A percentile compares a stretch with the other conserved stretches of the same genome.
These are phyloP conservation scores for Adelognathus sp. DNA, from an alignment of 2,888 invertebrate species.

Conservation along the genomic window DNA sequence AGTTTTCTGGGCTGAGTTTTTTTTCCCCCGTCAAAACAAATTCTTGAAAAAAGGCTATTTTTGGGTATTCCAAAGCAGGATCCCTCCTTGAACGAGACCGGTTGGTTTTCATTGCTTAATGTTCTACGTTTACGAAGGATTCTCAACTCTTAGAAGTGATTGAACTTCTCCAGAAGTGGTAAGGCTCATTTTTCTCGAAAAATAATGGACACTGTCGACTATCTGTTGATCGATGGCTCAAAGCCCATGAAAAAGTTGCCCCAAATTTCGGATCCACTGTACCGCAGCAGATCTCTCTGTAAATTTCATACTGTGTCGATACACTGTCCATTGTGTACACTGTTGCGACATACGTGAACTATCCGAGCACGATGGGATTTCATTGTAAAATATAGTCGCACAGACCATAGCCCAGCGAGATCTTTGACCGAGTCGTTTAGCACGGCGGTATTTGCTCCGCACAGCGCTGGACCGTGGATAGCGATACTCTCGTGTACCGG, in stretches of 20 bases:
- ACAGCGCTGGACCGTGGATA: background rate
- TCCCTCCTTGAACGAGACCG: background rate
- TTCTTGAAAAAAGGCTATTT: too few relatives aligned
- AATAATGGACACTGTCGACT: background rate
- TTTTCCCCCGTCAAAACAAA: too few relatives aligned
- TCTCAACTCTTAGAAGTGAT: too few relatives aligned
- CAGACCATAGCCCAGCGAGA: background rate
- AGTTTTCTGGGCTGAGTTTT: too few relatives aligned
- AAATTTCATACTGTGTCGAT: background rate
- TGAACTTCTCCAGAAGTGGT: too few relatives aligned
- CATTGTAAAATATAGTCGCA: slow-evolving; percentile 32
- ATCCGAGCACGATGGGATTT: slow-evolving; percentile 16
- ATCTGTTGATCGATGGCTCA: too few relatives aligned
- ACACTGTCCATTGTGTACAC: slow-evolving; percentile 13
- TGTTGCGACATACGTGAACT: background rate
- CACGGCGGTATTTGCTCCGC: slow-evolving; percentile 32
- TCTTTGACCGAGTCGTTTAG: slow-evolving; percentile 47
- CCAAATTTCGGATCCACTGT: background rate
- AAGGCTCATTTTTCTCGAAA: background rate
- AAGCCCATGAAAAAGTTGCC: background rate
- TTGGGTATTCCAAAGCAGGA: too few relatives aligned
- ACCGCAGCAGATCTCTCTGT: background rate
- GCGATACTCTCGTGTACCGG: background rate
- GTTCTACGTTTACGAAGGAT: too few relatives aligned
- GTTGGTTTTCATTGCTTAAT: background rate